phyloP scores from a whole-genome alignment of 2,113 vertebrate species.

The Myxocyprinus asiaticus region DNA sequence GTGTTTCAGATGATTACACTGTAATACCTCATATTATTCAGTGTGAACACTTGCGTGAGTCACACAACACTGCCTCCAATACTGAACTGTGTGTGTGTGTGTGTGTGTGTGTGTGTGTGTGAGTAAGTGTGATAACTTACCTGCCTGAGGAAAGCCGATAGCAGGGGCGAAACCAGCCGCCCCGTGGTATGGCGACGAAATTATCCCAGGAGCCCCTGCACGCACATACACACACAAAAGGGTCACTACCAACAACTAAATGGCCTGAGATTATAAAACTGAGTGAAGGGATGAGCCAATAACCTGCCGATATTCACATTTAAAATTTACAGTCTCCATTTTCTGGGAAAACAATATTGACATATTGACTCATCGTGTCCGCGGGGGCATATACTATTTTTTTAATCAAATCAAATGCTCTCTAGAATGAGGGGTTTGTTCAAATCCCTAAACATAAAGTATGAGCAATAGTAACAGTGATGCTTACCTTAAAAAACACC shows the following conservation, averaged over 20 bases:
- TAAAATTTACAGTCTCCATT: no score
- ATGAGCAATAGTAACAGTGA: no score
- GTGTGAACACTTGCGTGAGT: background rate
- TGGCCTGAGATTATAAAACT: background rate
- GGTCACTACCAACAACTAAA: background rate
- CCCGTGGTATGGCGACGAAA: conserved; percentile 72
- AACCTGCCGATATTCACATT: no score
- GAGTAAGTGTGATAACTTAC: conserved; percentile 57
- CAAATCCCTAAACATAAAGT: no score
- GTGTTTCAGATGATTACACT: conserved; percentile 3
- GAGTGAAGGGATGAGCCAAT: no score
- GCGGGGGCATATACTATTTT: no score
- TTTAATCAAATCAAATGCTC: no score
- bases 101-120: background rate
- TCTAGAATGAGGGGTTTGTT: no score
- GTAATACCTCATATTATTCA: conserved; percentile 8
- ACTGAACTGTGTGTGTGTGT: background rate
- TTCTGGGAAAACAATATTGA: no score
- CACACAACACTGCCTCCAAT: background rate
- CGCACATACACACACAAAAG: background rate
- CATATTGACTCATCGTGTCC: no score
- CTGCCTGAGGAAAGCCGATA: conserved; percentile 73
- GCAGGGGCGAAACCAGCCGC: conserved; percentile 72
- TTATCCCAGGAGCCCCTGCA: conserved; percentile 71
- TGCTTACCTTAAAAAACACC: no score